These are phyloP conservation scores for Cryptotis parvus DNA, from an alignment of 2,113 vertebrate genomes.

Conservation along the genomic window DNA sequence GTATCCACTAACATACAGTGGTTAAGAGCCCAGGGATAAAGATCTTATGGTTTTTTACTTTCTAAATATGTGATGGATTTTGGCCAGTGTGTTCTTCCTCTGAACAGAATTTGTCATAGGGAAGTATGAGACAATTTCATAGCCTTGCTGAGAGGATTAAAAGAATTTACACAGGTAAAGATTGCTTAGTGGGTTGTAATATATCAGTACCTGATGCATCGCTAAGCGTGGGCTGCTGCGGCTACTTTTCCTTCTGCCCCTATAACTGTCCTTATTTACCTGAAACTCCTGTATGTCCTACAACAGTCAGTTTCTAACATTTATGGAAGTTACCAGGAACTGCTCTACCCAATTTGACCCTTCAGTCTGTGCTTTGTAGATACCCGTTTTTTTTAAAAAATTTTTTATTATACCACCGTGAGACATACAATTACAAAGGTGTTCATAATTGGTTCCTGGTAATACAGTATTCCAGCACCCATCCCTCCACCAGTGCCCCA, in stretches of 20 bases:
- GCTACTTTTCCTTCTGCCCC: neutral
- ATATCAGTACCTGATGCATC: neutral
- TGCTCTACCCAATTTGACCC: neutral
- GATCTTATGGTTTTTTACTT: neutral
- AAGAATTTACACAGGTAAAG: neutral
- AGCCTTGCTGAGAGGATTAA: neutral
- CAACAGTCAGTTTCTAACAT: neutral
- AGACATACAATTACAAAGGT: too few species aligned
- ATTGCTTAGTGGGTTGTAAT: neutral
- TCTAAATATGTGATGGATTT: neutral
- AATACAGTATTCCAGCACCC: too few species aligned
- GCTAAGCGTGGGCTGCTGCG: neutral
- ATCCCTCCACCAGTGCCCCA: too few species aligned
- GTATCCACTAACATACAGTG: too few species aligned
- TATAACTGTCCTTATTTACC: neutral
- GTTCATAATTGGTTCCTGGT: too few species aligned
- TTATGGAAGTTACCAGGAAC: neutral
- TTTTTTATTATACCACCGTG: too few species aligned
- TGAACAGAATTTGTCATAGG: neutral
- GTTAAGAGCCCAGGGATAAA: neutral
- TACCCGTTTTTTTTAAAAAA: too few species aligned
- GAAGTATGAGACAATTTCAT: neutral
- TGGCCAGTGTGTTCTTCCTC: neutral
- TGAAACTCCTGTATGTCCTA: neutral
- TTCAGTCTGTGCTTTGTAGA: neutral